A percentile compares a stretch with the other conserved stretches of the same genome.
Evolutionary conservation across 1,140 invertebrate genomes (phyloP).

Genomic region (Tribolium castaneum): DNA sequence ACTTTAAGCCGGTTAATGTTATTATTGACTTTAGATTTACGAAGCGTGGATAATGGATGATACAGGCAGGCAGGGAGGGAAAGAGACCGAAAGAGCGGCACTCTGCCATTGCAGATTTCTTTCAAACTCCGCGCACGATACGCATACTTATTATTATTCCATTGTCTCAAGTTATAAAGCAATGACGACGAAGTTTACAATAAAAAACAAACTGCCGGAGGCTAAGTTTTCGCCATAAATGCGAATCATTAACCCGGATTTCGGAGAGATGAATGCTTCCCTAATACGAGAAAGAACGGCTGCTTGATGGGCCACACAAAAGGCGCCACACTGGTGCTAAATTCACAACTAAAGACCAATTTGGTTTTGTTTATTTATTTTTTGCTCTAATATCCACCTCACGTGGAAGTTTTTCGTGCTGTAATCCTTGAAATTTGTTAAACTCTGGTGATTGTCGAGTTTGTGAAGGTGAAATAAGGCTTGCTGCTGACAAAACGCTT

Average conservation of each 20-base stretch:
- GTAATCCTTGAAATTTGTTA: neutral
- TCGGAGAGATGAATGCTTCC: constrained; percentile 10
- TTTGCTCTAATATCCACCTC: neutral
- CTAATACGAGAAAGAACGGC: constrained; percentile 13
- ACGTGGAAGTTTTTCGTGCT: neutral
- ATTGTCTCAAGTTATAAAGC: constrained; percentile 34
- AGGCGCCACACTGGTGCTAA: neutral
- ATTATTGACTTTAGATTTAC: constrained; percentile 58
- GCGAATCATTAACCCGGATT: constrained; percentile 33
- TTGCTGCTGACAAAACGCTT: constrained; percentile 5
- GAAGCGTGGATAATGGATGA: constrained; percentile 57
- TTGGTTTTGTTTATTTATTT: constrained; percentile 3
- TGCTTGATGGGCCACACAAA: constrained; percentile 24
- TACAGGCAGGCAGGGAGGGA: constrained; percentile 33
- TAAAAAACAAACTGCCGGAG: constrained; percentile 25
- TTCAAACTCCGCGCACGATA: constrained; percentile 37
- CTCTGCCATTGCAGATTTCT: constrained; percentile 39
- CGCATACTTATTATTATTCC: constrained; percentile 45
- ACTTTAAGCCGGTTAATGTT: constrained; percentile 57
- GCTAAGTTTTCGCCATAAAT: constrained; percentile 20
- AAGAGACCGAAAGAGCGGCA: neutral
- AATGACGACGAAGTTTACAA: constrained; percentile 36
- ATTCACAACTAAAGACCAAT: constrained; percentile 19
- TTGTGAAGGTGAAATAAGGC: constrained; percentile 20
- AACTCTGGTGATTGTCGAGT: neutral